Conservation (phyloP, 2,888 invertebrate genomes). For the Hofmannophila pseudospretella region DNA sequence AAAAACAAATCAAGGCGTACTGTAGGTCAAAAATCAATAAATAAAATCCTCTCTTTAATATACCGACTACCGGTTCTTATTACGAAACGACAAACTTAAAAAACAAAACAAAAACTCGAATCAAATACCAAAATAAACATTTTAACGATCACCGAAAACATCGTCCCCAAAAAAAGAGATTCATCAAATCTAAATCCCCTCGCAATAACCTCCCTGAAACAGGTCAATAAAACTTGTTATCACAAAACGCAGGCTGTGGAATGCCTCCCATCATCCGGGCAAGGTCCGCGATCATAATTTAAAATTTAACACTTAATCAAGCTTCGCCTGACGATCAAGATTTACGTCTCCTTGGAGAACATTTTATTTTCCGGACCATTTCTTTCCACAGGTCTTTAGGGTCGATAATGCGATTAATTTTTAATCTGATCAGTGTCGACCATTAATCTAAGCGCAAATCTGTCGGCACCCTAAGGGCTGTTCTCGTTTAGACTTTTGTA, state of each 20-base stretch:
- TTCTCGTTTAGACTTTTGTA: slow-evolving; percentile 1
- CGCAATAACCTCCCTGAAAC: slow-evolving; percentile 7
- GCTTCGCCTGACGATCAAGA: slow-evolving; percentile 60
- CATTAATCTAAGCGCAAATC: slow-evolving; percentile 9
- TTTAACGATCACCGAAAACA: no score
- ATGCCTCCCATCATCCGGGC: slow-evolving; percentile 24
- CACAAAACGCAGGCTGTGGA: slow-evolving; percentile 14
- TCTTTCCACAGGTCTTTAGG: slow-evolving; percentile 46
- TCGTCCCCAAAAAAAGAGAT: no score
- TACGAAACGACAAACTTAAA: no score
- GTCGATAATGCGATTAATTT: slow-evolving; percentile 55
- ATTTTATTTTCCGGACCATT: slow-evolving; percentile 61
- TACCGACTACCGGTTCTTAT: no score
- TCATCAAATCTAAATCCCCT: slow-evolving; percentile 7
- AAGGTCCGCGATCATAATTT: slow-evolving; percentile 52
- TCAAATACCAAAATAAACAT: no score
- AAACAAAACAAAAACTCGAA: no score
- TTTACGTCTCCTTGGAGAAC: slow-evolving; percentile 51
- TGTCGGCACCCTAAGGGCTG: slow-evolving; percentile 3
- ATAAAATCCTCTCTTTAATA: no score
- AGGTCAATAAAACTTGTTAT: slow-evolving; percentile 8
- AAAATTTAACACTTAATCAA: slow-evolving; percentile 74
- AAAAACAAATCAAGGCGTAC: no score
- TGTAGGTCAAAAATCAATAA: no score
- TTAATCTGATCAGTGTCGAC: slow-evolving; percentile 44